Evolutionary conservation across 1,140 invertebrate genomes (phyloP).

Genomic region (Hylaeus anthracinus): DNA sequence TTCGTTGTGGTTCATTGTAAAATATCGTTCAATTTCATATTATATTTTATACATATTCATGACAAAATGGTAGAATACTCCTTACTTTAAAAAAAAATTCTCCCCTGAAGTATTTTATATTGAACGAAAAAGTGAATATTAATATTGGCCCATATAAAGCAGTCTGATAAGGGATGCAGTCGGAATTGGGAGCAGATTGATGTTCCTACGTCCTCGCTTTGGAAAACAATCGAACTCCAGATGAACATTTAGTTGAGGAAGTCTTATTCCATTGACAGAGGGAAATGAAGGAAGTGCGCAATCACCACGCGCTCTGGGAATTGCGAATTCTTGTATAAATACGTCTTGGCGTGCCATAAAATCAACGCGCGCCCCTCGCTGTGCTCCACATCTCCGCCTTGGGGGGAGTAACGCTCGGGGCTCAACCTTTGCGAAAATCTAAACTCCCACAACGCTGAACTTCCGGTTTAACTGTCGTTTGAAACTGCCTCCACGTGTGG

Average conservation of each 20-base stretch:
- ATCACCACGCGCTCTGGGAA: constrained; percentile 10
- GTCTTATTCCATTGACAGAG: neutral
- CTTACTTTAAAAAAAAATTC: no score
- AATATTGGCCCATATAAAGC: no score
- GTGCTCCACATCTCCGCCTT: neutral
- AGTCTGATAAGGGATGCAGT: no score
- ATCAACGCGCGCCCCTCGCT: constrained; percentile 21
- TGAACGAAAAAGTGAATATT: no score
- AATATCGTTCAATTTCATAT: no score
- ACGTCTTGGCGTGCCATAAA: constrained; percentile 17
- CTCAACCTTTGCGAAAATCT: constrained; percentile 1
- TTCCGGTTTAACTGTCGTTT: constrained; percentile 33
- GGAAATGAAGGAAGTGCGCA: constrained; percentile 11
- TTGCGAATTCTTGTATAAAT: constrained; percentile 51
- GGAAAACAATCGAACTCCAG: neutral
- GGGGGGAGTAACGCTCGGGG: neutral
- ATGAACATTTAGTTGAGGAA: neutral
- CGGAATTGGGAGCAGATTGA: no score
- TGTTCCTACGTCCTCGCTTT: neutral
- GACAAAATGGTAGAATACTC: no score
- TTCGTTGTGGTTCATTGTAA: no score
- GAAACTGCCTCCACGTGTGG: constrained; percentile 13
- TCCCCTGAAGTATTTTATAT: no score
- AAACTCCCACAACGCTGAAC: constrained; percentile 1
- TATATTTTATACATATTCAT: no score